phyloP scores from a whole-genome alignment of 2,888 invertebrate species.

The Danaus chrysippus region DNA sequence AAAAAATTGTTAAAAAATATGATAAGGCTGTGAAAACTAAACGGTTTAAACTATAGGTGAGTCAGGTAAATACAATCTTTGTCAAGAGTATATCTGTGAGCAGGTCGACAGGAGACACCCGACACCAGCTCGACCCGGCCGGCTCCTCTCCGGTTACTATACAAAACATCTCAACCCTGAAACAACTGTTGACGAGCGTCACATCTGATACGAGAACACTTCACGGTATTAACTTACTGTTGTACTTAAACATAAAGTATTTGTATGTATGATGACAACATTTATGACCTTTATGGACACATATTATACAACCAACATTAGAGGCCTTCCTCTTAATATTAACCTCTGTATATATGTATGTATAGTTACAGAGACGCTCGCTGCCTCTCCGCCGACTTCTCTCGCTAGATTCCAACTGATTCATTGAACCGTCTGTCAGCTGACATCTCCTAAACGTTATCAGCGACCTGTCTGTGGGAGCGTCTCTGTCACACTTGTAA shows the following conservation, averaged over 20 bases:
- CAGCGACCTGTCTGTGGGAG: background rate
- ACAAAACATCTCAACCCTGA: slow-evolving; percentile 16
- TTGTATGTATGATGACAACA: too few species aligned
- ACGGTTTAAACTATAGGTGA: too few species aligned
- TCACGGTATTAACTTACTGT: background rate
- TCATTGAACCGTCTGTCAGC: background rate
- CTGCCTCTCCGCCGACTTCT: background rate
- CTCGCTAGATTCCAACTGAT: background rate
- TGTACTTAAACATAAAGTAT: background rate
- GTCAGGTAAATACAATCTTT: too few species aligned
- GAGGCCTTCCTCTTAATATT: too few species aligned
- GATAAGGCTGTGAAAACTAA: too few species aligned
- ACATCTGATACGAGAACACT: background rate
- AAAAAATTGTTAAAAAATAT: too few species aligned
- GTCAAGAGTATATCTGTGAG: too few species aligned
- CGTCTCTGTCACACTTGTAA: too few species aligned
- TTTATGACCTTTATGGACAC: too few species aligned
- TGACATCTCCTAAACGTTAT: slow-evolving; percentile 2
- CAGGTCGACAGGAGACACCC: background rate
- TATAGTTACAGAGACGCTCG: too few species aligned
- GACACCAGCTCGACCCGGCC: background rate
- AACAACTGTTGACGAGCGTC: slow-evolving; percentile 16
- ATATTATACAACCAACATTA: too few species aligned
- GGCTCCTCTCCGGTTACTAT: slow-evolving; percentile 5
- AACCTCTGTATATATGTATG: too few species aligned